Evolutionary conservation across 1,140 invertebrate species (phyloP).

Genomic region (Fopius arisanus): DNA sequence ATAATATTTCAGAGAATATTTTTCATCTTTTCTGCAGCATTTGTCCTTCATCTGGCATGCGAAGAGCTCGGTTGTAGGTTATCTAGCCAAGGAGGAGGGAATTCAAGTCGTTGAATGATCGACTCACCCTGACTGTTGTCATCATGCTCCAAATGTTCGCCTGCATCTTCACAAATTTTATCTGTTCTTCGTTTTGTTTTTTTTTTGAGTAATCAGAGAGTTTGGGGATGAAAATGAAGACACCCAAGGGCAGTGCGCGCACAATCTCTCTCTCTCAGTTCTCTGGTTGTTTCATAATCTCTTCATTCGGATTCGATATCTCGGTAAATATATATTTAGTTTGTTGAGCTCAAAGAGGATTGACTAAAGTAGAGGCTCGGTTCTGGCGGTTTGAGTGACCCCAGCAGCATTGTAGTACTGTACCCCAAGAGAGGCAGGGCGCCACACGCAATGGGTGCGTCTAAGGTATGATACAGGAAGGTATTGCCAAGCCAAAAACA

Average conservation of each 20-base stretch:
- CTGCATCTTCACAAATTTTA: conserved; percentile 53
- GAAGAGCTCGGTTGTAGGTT: conserved; percentile 35
- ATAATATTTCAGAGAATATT: not conserved
- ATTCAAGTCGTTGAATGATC: not conserved
- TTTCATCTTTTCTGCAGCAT: not conserved
- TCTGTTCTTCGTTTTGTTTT: not conserved
- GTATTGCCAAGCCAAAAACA: too few relatives aligned
- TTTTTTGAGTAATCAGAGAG: not conserved
- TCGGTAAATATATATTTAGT: not conserved
- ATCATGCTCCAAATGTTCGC: conserved; percentile 58
- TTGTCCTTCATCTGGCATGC: conserved; percentile 39
- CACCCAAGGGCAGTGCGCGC: not conserved
- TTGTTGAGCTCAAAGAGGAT: too few relatives aligned
- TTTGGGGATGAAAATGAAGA: conserved; percentile 21
- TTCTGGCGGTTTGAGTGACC: too few relatives aligned
- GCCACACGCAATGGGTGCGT: too few relatives aligned
- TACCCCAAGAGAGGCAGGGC: too few relatives aligned
- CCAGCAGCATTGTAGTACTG: too few relatives aligned
- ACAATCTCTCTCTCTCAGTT: not conserved
- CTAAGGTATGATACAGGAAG: too few relatives aligned
- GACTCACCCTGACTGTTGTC: conserved; percentile 58
- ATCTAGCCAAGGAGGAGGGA: not conserved
- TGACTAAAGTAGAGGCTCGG: too few relatives aligned
- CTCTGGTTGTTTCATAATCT: conserved; percentile 5
- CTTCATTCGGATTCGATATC: not conserved